Evolutionary conservation across 2,888 invertebrate species (phyloP), one percentile per base, ranked within the genome.

Genomic region (Bombylius major): DNA sequence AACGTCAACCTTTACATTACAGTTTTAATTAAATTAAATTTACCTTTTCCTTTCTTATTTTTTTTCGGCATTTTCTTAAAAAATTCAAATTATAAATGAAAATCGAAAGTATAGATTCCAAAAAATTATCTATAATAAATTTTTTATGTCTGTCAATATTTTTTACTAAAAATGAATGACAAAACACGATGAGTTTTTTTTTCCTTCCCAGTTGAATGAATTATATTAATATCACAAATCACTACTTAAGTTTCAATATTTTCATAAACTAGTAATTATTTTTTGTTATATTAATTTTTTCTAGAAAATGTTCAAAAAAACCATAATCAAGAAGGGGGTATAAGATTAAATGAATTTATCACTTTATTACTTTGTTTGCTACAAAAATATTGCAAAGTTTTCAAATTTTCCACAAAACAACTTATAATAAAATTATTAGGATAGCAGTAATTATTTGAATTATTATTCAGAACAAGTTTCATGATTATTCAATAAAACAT

Each of bases 401-500:
- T 56, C 55, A 55, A 55, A 54, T 51, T 48, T 56, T 51, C 53
- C 44, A 55, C 34, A 56, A 51, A 54, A 55, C 50, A 47, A 54
- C 39, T 56, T 47, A 53, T 50, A 55, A 49, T 55, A 56, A 47
- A 47, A 23, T 47, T 11, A 46, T 52, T 45, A 52, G 34, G 52
- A 51, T 50, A 55, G 9, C 5, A 47, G 23, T 46, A 54, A 54
- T 58, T 56, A 54, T 56, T 54, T 66, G 62, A 54, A 64, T 62
- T 66, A 63, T 67, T 66, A 68, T 66, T 64, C 70, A 65, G 65
- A 68, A 69, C 70, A 71, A 73, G 72, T 72, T 72, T 72, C 72
- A 72, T 72, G 69, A 70, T 73, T 73, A 68, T 68, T 65, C 68
- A 63, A 62, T 64, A 59, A 61, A 60, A 64, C 64, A 64, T 64